Evolutionary conservation across 2,888 invertebrate species (phyloP).

Genomic region (Heliconius charithonia): DNA sequence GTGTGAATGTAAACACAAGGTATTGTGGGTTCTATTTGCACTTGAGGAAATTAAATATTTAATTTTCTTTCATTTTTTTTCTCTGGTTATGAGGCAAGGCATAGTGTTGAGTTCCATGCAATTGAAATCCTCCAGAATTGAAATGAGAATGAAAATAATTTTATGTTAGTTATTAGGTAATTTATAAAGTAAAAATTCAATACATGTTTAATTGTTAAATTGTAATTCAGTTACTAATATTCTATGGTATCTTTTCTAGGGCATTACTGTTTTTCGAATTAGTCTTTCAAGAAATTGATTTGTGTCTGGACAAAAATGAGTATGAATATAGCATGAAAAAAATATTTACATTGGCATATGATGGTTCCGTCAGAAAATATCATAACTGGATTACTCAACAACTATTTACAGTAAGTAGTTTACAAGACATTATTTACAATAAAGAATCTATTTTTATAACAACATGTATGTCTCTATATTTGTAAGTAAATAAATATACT

Average conservation of each 20-base stretch:
- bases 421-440: background rate
- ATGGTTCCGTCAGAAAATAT: slow-evolving; percentile 87
- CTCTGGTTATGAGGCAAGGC: too few relatives aligned
- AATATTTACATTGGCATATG: slow-evolving; percentile 87
- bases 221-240: background rate
- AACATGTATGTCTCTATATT: too few relatives aligned
- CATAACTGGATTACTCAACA: slow-evolving; percentile 91
- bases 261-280: slow-evolving; percentile 85
- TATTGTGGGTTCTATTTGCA: too few relatives aligned
- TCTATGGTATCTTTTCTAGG: slow-evolving; percentile 65
- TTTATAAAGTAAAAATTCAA: background rate
- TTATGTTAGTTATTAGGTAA: background rate
- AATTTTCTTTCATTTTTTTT: too few relatives aligned
- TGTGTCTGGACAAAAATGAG: slow-evolving; percentile 71
- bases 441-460: background rate
- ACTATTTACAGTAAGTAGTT: slow-evolving; percentile 86
- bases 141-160: background rate
- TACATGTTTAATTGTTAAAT: background rate
- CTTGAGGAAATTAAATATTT: too few relatives aligned
- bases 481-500: too few relatives aligned
- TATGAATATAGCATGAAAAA: slow-evolving; percentile 84
- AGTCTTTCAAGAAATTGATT: slow-evolving; percentile 83
- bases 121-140: too few relatives aligned
- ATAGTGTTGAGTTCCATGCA: too few relatives aligned
- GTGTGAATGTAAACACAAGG: too few relatives aligned